These are phyloP conservation scores for Abrostola triplasia DNA, from an alignment of 2,888 invertebrate genomes.

Conservation along the genomic window DNA sequence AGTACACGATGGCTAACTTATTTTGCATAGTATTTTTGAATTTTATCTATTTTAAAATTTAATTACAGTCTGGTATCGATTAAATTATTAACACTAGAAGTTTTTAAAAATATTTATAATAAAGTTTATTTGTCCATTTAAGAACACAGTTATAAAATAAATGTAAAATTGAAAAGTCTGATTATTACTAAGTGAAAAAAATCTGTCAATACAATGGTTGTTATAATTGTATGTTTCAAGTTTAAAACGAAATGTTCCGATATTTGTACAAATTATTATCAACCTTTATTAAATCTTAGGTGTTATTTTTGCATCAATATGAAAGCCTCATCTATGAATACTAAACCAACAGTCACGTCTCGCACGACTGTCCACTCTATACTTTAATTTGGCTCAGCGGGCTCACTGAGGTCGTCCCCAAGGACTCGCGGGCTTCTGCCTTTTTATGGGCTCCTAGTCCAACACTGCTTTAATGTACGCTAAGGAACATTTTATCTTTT, in stretches of 20 bases:
- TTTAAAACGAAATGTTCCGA: too few species aligned
- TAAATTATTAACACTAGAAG: too few species aligned
- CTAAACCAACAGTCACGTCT: neutral
- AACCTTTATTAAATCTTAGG: neutral
- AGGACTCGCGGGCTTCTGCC: conserved; percentile 70
- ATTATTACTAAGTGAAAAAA: too few species aligned
- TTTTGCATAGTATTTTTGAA: neutral
- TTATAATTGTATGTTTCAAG: too few species aligned
- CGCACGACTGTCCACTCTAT: conserved; percentile 69
- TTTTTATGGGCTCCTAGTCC: conserved; percentile 81
- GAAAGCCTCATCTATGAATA: neutral
- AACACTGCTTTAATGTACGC: conserved; percentile 84
- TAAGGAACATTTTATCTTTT: conserved; percentile 86
- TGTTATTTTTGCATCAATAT: neutral
- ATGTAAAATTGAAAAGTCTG: too few species aligned
- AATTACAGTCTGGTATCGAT: too few species aligned
- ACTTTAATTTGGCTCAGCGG: conserved; percentile 77
- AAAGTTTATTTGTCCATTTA: too few species aligned
- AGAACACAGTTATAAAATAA: too few species aligned
- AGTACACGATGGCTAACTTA: neutral
- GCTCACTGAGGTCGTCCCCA: conserved; percentile 68
- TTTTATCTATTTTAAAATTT: too few species aligned
- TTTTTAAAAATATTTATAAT: too few species aligned
- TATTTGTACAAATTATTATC: too few species aligned
- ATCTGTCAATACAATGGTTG: too few species aligned